Evolutionary conservation across 1,140 invertebrate genomes (phyloP).

Genomic region (Drosophila navojoa): DNA sequence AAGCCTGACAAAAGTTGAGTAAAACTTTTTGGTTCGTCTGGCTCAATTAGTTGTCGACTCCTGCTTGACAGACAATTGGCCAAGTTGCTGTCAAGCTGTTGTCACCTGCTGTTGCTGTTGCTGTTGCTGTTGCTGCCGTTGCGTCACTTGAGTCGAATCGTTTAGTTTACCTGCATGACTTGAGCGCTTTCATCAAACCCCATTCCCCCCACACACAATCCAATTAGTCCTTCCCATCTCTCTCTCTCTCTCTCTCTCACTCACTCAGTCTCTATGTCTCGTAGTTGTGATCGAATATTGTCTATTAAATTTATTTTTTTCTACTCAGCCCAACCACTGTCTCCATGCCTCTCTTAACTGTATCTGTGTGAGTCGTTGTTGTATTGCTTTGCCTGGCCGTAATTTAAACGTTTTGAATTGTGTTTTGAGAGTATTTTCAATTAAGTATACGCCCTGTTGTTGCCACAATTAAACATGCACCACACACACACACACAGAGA

Average conservation of each 20-base stretch:
- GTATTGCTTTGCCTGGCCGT: slow-evolving; percentile 84
- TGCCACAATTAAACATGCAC: slow-evolving; percentile 29
- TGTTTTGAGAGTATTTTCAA: slow-evolving; percentile 60
- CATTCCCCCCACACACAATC: not conserved
- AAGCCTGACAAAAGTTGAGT: slow-evolving; percentile 62
- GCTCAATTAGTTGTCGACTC: slow-evolving; percentile 37
- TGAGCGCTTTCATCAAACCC: slow-evolving; percentile 32
- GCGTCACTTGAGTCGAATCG: slow-evolving; percentile 10
- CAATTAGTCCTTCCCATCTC: slow-evolving; percentile 5
- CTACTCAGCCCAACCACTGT: not conserved
- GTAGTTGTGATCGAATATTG: slow-evolving; percentile 26
- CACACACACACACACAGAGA: not conserved
- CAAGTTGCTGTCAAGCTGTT: slow-evolving; percentile 21
- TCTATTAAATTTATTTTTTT: slow-evolving; percentile 23
- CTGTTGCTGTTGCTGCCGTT: not conserved
- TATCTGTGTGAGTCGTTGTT: slow-evolving; percentile 64
- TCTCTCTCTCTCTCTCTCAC: not conserved
- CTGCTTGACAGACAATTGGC: slow-evolving; percentile 30
- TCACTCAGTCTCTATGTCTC: not conserved
- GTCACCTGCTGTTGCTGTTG: slow-evolving; percentile 11
- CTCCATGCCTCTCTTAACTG: slow-evolving; percentile 11
- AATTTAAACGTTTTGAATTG: slow-evolving; percentile 81
- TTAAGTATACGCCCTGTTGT: slow-evolving; percentile 67
- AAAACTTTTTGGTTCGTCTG: slow-evolving; percentile 47
- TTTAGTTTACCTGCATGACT: slow-evolving; percentile 59